A percentile compares a stretch with the other conserved stretches of the same genome.
These are phyloP conservation scores for Tokudaia tokunoshimensis DNA, from an alignment of 2,797 vertebrate species.

Conservation along the genomic window DNA sequence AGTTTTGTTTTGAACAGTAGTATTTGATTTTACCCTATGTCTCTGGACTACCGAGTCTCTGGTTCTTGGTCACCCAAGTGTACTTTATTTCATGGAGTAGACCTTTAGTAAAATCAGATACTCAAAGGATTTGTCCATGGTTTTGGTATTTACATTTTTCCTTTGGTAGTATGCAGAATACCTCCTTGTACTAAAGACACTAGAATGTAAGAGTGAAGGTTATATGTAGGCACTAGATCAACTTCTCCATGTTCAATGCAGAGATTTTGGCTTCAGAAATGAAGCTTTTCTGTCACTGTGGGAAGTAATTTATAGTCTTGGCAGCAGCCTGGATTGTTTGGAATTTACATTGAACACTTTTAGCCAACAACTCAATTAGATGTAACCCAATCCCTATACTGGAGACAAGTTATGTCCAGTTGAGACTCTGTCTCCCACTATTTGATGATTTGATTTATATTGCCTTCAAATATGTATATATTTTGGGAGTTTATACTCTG, in stretches of 20 bases:
- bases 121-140: too few relatives aligned
- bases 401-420: neutral
- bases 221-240: neutral
- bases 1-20: neutral
- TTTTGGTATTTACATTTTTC: neutral
- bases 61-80: neutral
- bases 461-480: neutral
- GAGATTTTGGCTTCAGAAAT: neutral
- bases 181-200: neutral
- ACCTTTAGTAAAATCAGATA: neutral
- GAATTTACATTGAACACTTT: neutral
- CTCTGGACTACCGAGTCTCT: neutral
- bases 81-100: neutral
- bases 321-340: neutral
- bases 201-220: too few relatives aligned
- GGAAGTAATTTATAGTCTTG: neutral
- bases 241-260: neutral
- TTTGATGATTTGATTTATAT: neutral
- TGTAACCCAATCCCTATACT: neutral
- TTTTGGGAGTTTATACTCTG: neutral
- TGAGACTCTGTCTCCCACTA: neutral
- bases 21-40: neutral
- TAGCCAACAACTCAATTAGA: neutral
- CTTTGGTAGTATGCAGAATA: neutral
- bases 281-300: neutral